Evolutionary conservation across 2,888 invertebrate genomes (phyloP).

Genomic region (Nezara viridula): DNA sequence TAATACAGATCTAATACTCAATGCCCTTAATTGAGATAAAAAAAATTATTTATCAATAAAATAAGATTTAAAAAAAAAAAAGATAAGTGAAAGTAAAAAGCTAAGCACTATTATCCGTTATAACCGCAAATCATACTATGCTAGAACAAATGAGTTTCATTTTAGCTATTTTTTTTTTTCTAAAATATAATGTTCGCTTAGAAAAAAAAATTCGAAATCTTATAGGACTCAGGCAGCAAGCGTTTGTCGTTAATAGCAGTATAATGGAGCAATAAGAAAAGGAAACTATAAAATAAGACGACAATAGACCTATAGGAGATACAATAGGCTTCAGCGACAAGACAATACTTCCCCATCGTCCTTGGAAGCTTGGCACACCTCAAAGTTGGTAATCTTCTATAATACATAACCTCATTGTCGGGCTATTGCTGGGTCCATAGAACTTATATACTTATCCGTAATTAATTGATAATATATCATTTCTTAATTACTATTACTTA

Average conservation of each 20-base stretch:
- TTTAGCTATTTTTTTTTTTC: too few relatives aligned
- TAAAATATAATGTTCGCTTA: neutral
- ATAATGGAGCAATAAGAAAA: constrained; percentile 9
- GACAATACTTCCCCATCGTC: neutral
- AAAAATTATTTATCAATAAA: too few relatives aligned
- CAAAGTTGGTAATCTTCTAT: neutral
- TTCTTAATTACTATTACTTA: too few relatives aligned
- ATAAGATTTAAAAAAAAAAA: too few relatives aligned
- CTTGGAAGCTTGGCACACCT: neutral
- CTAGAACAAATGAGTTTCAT: too few relatives aligned
- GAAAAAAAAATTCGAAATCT: neutral
- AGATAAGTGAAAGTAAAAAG: too few relatives aligned
- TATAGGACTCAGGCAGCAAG: neutral
- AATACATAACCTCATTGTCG: neutral
- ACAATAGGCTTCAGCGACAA: neutral
- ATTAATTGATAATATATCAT: neutral
- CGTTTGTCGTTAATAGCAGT: neutral
- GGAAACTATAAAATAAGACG: neutral
- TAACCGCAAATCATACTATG: too few relatives aligned
- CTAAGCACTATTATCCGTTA: too few relatives aligned
- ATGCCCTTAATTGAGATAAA: too few relatives aligned
- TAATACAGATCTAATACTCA: too few relatives aligned
- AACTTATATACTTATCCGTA: neutral
- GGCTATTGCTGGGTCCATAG: neutral
- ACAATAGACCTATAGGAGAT: neutral